These are phyloP conservation scores for Meriones unguiculatus DNA, from an alignment of 2,113 vertebrate genomes.

Conservation along the genomic window DNA sequence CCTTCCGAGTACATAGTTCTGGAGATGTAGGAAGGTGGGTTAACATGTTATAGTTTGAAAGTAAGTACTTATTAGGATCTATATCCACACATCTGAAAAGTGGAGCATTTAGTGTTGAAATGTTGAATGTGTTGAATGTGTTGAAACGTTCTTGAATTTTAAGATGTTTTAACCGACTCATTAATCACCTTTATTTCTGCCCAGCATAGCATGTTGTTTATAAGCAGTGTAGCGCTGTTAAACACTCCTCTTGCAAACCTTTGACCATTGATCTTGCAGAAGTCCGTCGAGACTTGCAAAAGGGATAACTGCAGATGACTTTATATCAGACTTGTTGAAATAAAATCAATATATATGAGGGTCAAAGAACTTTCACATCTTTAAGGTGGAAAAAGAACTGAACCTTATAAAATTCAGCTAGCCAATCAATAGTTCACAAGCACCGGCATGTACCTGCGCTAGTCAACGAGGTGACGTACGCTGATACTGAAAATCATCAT, in stretches of 20 bases:
- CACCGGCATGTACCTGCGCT: background rate
- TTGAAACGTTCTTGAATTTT: conserved; percentile 11
- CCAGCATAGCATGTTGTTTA: background rate
- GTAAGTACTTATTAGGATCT: background rate
- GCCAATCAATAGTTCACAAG: background rate
- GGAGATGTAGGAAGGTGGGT: background rate
- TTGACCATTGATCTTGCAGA: background rate
- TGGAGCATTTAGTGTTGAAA: background rate
- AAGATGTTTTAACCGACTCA: background rate
- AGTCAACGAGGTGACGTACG: background rate
- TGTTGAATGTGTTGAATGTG: no score
- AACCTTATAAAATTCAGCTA: background rate
- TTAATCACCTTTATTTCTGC: background rate
- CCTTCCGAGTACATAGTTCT: background rate
- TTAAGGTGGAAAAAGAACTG: background rate
- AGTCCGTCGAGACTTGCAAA: background rate
- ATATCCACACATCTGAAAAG: background rate
- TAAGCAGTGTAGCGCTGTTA: background rate
- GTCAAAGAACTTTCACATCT: background rate
- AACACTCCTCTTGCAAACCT: background rate
- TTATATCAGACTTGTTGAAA: background rate
- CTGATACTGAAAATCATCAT: background rate
- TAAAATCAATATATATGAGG: background rate
- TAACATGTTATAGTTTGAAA: background rate
- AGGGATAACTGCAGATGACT: background rate